A percentile compares a stretch with the other conserved stretches of the same genome.
phyloP scores from a whole-genome alignment of 2,797 vertebrate species.

The Caiman crocodilus region DNA sequence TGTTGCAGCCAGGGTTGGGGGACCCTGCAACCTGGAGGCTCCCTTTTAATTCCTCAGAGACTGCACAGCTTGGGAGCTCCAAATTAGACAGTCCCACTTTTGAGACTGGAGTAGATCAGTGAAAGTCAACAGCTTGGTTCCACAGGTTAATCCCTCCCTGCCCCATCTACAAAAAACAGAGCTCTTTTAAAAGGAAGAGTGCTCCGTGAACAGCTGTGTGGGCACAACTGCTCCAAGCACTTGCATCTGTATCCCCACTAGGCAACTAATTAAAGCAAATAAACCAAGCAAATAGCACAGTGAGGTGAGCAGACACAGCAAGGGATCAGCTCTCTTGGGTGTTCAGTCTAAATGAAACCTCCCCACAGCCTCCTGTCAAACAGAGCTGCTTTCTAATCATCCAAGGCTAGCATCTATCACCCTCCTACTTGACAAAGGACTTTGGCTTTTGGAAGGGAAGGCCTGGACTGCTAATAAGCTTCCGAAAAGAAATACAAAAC shows the following conservation, averaged over 20 bases:
- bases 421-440: too few species aligned
- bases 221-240: not conserved
- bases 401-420: too few species aligned
- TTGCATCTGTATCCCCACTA: not conserved
- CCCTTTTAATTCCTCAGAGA: too few species aligned
- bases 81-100: too few species aligned
- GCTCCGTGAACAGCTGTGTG: not conserved
- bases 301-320: not conserved
- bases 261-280: fast-evolving
- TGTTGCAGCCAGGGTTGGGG: too few species aligned
- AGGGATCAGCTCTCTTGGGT: not conserved
- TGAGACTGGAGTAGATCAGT: not conserved
- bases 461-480: too few species aligned
- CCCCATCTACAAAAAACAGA: not conserved
- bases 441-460: too few species aligned
- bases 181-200: not conserved
- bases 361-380: not conserved
- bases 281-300: not conserved
- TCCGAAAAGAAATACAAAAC: too few species aligned
- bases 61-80: too few species aligned
- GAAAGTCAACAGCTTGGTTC: not conserved
- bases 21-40: too few species aligned
- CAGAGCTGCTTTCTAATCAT: too few species aligned
- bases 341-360: not conserved
- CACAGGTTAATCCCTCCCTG: not conserved